Base-by-base conservation (phyloP, 2,797 vertebrate species). In the Sebastes vulpes region DNA sequence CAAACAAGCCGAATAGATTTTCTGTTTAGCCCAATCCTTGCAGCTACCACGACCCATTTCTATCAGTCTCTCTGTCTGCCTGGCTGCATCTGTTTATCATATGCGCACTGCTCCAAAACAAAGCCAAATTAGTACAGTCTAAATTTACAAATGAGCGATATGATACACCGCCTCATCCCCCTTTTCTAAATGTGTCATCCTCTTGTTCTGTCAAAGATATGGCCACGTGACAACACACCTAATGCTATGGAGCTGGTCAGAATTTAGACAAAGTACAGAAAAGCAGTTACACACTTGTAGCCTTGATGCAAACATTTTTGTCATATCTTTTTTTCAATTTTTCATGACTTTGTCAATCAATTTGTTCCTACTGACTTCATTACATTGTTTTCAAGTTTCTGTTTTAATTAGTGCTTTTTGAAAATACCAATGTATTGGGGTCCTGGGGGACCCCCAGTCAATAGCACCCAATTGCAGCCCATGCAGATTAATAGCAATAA, bases 1-100 rank as follows among this genome's bases (percentile, higher is more conserved):
- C 93, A 96, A 96, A 94, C 92, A 95, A 93, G 84, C 89, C 92
- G 96, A 96, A 96, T 96, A 86, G 93, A 96, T 96, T 96, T 96
- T 95, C 31, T 95, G 91, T 96, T 95, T 93, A 92, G 92, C 95
- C 92, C 94, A 82, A 92, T 96, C 93, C 89, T 95, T 95, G 95
- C 95, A 95, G 93, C 95, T 93, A 90, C 94, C 92, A 93, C 93
- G 92, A 23, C 23, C 38, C 65, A 94, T 95, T 78, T 81, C 18
- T 74, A 28, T 72, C 35, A n/a, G 38, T 66, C 25, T 69, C 10
- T 72, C 54, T 59, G 25, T n/a, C 48, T 59, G 28, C 46, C 25
- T 81, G 68, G 26, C 46, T 79, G 29, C 25, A 11, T 77, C 48
- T 72, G 14, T 81, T 79, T 77, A 57, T 71, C 28, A 75, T 32